Evolutionary conservation across 2,113 vertebrate species (phyloP), one percentile per base, ranked within the genome.

Genomic region (Atlantisia rogersi): DNA sequence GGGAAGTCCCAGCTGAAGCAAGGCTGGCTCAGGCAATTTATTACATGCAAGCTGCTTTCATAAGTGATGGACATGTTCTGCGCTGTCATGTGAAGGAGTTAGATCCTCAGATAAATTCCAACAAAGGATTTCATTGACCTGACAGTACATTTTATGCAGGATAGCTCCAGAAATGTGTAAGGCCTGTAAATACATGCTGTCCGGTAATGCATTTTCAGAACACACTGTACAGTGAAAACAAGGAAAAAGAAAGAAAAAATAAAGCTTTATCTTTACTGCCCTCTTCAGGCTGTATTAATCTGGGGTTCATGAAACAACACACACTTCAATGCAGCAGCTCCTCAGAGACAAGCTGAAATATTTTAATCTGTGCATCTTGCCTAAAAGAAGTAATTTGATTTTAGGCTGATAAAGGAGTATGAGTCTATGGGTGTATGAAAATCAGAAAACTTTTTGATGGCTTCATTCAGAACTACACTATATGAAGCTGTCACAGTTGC

Each of bases 201-300:
- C 86, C 55, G 37, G 87, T 77, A 68, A 65, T 67, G 77, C 63
- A 86, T 82, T 96, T 90, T 96, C 71, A 90, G 86, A 96, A 58
- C 42, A 67, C 40, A 64, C 67, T 20, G 28, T 37, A 89, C 37
- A 89, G 65, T 22, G 40, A 73, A 84, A 67, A 48, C 48, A 68
- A 19, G 76, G 10, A 11, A 82, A 87, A 95, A 25, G 48, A 46
- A 46, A 46, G 11, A 12, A 82, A 32, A 96, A 92, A 94, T 24
- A 97, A 97, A 95, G 77, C 85, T 97, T 92, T 97, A 94, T 59
- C 88, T 97, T 85, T 96, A 97, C 97, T 98, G 98, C 95, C 98
- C 97, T 97, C 98, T 98, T 97, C 97, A 97, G 98, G 97, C 58
- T 35, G 29, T 4, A 64, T 22, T 56, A 11, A 67, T 46, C 48